Evolutionary conservation across 2,113 vertebrate genomes (phyloP), one percentile per base, ranked within the genome.

Genomic region (Dunckerocampus dactyliophorus): DNA sequence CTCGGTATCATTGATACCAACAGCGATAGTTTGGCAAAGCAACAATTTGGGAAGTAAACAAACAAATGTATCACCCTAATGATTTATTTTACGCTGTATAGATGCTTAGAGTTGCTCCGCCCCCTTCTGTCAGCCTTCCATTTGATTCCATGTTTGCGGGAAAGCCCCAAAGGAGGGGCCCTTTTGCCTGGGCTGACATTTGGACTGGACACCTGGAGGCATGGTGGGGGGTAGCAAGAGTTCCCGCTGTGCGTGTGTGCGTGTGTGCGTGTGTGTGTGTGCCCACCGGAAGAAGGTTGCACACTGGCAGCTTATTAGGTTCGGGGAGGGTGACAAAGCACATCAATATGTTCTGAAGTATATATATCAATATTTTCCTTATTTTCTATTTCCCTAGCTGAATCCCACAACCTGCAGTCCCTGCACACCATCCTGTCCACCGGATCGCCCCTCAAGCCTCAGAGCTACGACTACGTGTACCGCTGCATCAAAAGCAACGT

Each of bases 391-490:
- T 43, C 59, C 11, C 20, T 21, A 96, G 97, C 72, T 50, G 92
- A 97, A 74, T 95, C 95, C 0, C 93, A 99, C 86, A 94, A 86
- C 42, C 93, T 98, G 1, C 94, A 95, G 62, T 95, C 93, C 0
- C 93, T 98, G 6, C 97, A 93, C 86, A 98, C 92, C 14, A 92
- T 99, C 68, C 89, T 99, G 81, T 98, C 95, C 3, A 98, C 96
- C 0, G 96, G 97, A 43, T 98, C 97, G 1, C 94, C 94, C 0
- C 92, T 99, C 67, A 97, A 95, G 49, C 90, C 94, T 16, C 93
- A 92, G 68, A 97, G 95, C 87, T 99, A 96, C 0, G 95, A 98
- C 24, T 98, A 98, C 3, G 95, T 99, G 53, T 98, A 97, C 90
- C 82, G 80, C 54, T 88, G 90, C 79, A 86, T 98, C 71, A 98